Conservation (phyloP, 2,797 vertebrate species). For the Oreochromis mossambicus region DNA sequence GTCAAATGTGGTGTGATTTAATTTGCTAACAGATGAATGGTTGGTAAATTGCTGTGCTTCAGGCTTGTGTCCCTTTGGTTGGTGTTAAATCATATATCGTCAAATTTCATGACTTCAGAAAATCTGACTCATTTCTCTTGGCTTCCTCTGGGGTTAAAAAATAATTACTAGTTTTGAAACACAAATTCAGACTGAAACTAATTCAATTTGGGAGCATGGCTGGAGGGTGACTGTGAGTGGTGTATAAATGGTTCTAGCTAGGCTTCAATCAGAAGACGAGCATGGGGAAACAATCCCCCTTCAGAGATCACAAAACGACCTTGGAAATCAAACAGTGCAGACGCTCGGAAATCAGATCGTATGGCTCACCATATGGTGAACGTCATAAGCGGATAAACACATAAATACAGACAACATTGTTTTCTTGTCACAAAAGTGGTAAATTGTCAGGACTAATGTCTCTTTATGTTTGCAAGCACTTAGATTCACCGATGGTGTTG, state of each 20-base stretch:
- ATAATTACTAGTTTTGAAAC: constrained; percentile 77
- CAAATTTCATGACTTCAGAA: constrained; percentile 64
- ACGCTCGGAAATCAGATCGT: not conserved
- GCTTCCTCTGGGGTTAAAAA: constrained; percentile 71
- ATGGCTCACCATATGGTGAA: not conserved
- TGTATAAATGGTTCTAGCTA: constrained; percentile 36
- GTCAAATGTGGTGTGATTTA: constrained; percentile 71
- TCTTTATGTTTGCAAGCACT: not conserved
- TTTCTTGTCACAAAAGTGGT: not conserved
- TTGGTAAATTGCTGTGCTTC: constrained; percentile 71
- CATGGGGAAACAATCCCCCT: constrained; percentile 20
- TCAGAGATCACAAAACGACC: constrained; percentile 42
- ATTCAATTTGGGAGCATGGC: constrained; percentile 72
- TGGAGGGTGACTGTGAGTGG: constrained; percentile 56
- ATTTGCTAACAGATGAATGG: constrained; percentile 74
- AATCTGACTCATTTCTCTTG: constrained; percentile 66
- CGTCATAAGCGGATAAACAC: not conserved
- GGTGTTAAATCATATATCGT: constrained; percentile 62
- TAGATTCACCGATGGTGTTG: not conserved
- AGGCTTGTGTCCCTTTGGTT: constrained; percentile 65
- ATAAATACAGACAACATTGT: not conserved
- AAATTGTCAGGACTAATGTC: not conserved
- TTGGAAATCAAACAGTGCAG: constrained; percentile 33
- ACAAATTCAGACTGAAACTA: constrained; percentile 74
- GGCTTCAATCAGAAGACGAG: constrained; percentile 50